A percentile compares a stretch with the other conserved stretches of the same genome.
These are phyloP conservation scores for Acrocyrtus sp. DNA, from an alignment of 2,888 invertebrate species.

Conservation along the genomic window DNA sequence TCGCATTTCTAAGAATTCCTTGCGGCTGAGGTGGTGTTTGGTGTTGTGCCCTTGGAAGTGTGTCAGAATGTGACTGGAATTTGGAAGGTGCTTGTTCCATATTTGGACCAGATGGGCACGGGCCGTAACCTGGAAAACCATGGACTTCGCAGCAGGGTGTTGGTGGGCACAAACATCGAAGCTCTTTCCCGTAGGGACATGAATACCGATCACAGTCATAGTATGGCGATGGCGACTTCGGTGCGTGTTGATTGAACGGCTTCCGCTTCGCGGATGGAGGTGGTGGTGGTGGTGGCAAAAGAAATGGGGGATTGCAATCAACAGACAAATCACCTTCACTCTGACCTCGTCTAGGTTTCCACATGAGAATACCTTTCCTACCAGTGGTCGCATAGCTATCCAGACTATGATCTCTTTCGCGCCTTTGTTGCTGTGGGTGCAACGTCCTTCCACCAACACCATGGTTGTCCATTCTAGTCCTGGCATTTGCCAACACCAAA, in stretches of 20 bases:
- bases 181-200: slow-evolving; percentile 57
- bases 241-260: slow-evolving; percentile 37
- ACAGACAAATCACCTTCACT: slow-evolving; percentile 60
- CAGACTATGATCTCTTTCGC: slow-evolving; percentile 55
- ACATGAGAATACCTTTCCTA: slow-evolving; percentile 49
- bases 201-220: slow-evolving; percentile 58
- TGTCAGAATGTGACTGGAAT: slow-evolving; percentile 44
- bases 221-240: slow-evolving; percentile 50
- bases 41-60: slow-evolving; percentile 29
- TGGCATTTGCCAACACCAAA: slow-evolving; percentile 60
- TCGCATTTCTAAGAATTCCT: slow-evolving; percentile 57
- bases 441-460: slow-evolving; percentile 35
- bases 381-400: slow-evolving; percentile 55
- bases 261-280: slow-evolving; percentile 50
- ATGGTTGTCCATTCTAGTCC: slow-evolving; percentile 40
- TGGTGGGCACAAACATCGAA: slow-evolving; percentile 58
- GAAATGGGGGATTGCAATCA: slow-evolving; percentile 36
- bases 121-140: slow-evolving; percentile 26
- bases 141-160: slow-evolving; percentile 57
- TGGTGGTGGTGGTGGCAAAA: slow-evolving; percentile 60
- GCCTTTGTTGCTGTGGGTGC: slow-evolving; percentile 23
- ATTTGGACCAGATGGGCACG: slow-evolving; percentile 3
- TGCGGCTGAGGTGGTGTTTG: slow-evolving; percentile 46
- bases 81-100: slow-evolving; percentile 24
- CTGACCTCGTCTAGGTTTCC: slow-evolving; percentile 60